Evolutionary conservation across 1,140 invertebrate species (phyloP).

Genomic region (Drosophila truncata): DNA sequence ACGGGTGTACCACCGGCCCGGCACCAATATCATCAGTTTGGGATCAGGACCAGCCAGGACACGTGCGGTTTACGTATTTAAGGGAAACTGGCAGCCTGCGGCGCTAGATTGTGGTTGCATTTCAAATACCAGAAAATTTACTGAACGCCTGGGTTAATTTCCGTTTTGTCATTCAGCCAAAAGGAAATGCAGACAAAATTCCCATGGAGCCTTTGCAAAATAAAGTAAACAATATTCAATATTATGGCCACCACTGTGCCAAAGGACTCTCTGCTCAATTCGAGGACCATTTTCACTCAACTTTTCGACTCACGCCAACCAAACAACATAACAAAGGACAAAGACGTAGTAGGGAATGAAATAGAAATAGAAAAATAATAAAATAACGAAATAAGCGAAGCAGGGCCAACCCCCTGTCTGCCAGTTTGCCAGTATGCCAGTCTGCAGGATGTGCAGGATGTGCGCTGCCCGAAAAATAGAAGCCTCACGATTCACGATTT

Average conservation of each 20-base stretch:
- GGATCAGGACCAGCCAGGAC: conserved; percentile 16
- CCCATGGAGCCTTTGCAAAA: conserved; percentile 22
- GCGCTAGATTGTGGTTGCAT: conserved; percentile 17
- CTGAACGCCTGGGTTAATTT: conserved; percentile 9
- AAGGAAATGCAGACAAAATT: conserved; percentile 66
- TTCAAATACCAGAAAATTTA: conserved; percentile 1
- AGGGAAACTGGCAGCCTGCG: conserved; percentile 22
- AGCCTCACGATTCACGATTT: conserved; percentile 58
- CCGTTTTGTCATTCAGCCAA: conserved; percentile 49
- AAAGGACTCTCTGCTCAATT: conserved; percentile 15
- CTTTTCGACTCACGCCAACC: conserved; percentile 29
- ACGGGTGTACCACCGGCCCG: conserved; percentile 19
- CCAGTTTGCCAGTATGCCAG: conserved; percentile 31
- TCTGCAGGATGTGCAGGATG: conserved; percentile 31
- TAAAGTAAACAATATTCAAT: conserved; percentile 15
- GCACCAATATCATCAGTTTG: conserved; percentile 19
- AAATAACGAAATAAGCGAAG: conserved; percentile 76
- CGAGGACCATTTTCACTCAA: conserved; percentile 35
- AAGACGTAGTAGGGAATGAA: conserved; percentile 72
- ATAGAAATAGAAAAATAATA: conserved; percentile 81
- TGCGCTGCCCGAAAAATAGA: conserved; percentile 61
- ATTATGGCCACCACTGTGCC: conserved; percentile 46
- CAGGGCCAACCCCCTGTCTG: conserved; percentile 62
- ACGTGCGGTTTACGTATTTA: conserved; percentile 33
- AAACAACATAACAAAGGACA: conserved; percentile 44